phyloP scores from a whole-genome alignment of 2,797 vertebrate genomes.

The Channallabes apus region DNA sequence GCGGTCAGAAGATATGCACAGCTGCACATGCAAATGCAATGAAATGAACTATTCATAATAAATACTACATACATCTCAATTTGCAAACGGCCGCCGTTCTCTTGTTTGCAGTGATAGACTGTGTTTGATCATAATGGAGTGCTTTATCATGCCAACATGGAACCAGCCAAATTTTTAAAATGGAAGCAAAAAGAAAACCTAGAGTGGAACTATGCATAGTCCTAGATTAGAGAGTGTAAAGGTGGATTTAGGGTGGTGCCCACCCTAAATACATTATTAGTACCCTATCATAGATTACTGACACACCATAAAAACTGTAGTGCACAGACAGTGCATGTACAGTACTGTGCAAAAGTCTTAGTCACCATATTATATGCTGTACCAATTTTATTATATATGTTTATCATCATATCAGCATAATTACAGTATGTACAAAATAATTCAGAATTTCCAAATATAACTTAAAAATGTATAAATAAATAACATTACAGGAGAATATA shows the following conservation, averaged over 20 bases:
- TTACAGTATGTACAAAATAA: too few relatives aligned
- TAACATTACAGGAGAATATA: too few relatives aligned
- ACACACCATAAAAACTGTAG: neutral
- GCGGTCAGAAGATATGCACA: slow-evolving; percentile 17
- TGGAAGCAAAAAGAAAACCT: neutral
- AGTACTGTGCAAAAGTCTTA: too few relatives aligned
- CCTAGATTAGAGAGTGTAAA: neutral
- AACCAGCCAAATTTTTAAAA: neutral
- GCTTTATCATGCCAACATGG: neutral
- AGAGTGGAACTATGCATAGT: neutral
- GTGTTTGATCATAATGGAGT: neutral
- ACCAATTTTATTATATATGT: too few relatives aligned
- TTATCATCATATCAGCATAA: too few relatives aligned
- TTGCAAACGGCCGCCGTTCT: slow-evolving; percentile 17
- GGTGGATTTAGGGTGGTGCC: neutral
- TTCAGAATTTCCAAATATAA: too few relatives aligned
- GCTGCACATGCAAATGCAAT: neutral
- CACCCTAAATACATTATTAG: neutral
- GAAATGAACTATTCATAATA: neutral
- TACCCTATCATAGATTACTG: neutral
- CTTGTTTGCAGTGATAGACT: neutral
- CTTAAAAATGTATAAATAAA: too few relatives aligned
- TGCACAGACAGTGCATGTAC: too few relatives aligned
- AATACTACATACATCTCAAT: neutral
- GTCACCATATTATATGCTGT: too few relatives aligned